Percentiles rank a stretch among this genome's conserved stretches.
Evolutionary conservation across 2,113 vertebrate species (phyloP).

Genomic region (Petromus typicus): DNA sequence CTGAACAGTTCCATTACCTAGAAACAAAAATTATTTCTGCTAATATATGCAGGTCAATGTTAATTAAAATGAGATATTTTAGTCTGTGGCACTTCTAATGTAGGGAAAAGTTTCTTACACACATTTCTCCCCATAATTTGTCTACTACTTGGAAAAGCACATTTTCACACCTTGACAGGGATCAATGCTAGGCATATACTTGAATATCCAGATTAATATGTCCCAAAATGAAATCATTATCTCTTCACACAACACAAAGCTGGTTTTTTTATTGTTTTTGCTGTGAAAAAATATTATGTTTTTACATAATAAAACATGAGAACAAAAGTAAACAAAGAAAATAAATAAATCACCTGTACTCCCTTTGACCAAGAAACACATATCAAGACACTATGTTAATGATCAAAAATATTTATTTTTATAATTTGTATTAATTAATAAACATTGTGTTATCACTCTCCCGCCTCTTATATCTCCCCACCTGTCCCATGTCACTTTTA

Average conservation of each 20-base stretch:
- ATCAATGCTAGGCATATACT: neutral
- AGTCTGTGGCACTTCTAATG: neutral
- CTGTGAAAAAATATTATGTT: neutral
- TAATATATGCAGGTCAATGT: neutral
- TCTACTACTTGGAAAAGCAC: neutral
- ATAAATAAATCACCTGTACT: neutral
- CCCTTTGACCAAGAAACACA: neutral
- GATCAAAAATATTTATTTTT: neutral
- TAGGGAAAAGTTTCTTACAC: neutral
- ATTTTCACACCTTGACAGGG: neutral
- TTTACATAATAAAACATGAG: neutral
- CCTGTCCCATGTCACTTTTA: neutral
- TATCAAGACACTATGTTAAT: neutral
- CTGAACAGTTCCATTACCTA: slow-evolving; percentile 36
- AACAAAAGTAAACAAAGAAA: neutral
- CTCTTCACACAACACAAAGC: neutral
- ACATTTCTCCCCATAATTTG: neutral
- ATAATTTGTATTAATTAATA: neutral
- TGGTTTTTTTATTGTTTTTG: neutral
- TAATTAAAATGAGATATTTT: slow-evolving; percentile 17
- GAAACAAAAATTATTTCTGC: slow-evolving; percentile 41
- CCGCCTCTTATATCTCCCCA: neutral
- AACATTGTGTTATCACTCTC: neutral
- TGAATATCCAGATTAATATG: neutral
- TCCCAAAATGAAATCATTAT: neutral